Base-by-base conservation (phyloP, 2,797 vertebrate genomes). In the Catharus ustulatus region DNA sequence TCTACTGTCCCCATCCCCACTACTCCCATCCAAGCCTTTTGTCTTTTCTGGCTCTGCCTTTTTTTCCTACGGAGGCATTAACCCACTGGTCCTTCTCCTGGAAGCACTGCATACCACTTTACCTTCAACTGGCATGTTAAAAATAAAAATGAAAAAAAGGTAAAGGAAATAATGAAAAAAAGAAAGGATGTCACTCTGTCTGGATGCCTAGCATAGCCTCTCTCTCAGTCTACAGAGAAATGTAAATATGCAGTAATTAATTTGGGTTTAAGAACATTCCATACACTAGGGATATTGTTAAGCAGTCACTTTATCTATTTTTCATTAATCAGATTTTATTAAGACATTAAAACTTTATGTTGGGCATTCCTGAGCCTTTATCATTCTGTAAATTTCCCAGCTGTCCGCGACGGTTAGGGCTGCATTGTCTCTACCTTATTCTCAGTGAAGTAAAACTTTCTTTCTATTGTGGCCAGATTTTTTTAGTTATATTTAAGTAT, bases 211-310 rank as follows among this genome's bases (percentile, higher is more conserved):
- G 67, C 59, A 10, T 34, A 94, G 83, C 74, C 62, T 82, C 69
- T 69, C 79, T 77, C 80, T 87, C 64, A 87, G 87, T 78, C 72
- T 92, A 90, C 75, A 96, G 94, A 91, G 87, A 94, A 95, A 95
- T 94, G 87, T 88, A 96, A 97, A 96, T 94, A 93, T 61, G 40
- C 78, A 84, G 89, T 92, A 96, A 95, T 92, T 96, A 97, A 92
- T 88, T 94, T 92, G 77, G 57, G 76, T 94, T 95, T 92, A 94
- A 97, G 97, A 97, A 89, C 86, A 96, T 95, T 85, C 61, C 48
- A 79, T 78, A 90, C 92, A 66, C 61, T 78, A 55, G 66, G 90
- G 88, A 95, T 76, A 85, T 86, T 93, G 91, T 87, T 90, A 94
- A 95, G 87, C 71, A 93, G 84, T 82, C 74, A 78, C 77, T 96